Evolutionary conservation across 2,797 vertebrate genomes (phyloP).

Genomic region (Peromyscus eremicus): DNA sequence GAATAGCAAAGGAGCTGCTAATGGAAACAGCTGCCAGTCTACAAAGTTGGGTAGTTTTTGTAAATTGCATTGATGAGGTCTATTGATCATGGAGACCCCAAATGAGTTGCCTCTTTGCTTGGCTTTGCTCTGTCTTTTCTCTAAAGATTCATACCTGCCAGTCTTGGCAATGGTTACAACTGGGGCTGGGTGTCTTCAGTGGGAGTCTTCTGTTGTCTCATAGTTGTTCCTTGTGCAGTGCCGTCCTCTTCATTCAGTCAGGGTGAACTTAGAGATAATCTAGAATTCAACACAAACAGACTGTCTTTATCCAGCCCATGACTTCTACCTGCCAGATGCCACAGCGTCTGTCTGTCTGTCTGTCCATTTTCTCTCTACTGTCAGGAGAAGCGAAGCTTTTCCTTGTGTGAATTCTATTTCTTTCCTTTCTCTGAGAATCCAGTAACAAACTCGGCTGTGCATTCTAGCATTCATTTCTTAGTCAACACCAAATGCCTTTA

Average conservation of each 20-base stretch:
- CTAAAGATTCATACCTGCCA: neutral
- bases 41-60: neutral
- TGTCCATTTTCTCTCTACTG: neutral
- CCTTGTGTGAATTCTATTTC: neutral
- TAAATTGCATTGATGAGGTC: neutral
- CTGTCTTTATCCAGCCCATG: neutral
- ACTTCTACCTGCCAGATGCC: neutral
- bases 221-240: neutral
- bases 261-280: neutral
- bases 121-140: neutral
- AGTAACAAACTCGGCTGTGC: neutral
- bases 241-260: neutral
- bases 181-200: neutral
- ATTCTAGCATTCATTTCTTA: neutral
- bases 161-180: neutral
- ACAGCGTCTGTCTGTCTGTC: neutral
- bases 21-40: neutral
- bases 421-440: slow-evolving; percentile 1
- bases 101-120: neutral
- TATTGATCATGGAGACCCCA: neutral
- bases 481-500: neutral
- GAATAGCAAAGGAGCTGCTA: neutral
- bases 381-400: neutral
- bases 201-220: neutral
- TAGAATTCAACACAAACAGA: neutral